Evolutionary conservation across 2,888 invertebrate genomes (phyloP).

Genomic region (Protodeltote pygarga): DNA sequence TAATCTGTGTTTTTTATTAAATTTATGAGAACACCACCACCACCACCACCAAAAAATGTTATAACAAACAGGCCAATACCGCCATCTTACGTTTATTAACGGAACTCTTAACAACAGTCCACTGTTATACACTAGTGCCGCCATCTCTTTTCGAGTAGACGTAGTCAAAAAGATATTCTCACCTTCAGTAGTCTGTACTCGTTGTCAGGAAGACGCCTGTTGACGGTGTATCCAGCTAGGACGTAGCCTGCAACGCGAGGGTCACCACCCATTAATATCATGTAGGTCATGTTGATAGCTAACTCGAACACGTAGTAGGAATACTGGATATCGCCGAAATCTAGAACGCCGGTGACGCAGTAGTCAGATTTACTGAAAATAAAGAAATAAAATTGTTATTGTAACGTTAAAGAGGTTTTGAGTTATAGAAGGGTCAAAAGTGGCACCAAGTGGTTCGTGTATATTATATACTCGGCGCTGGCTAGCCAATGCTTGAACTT

Average conservation of each 20-base stretch:
- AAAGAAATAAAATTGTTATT: too few relatives aligned
- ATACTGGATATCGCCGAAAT: slow-evolving; percentile 94
- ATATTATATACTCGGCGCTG: too few relatives aligned
- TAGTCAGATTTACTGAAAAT: slow-evolving; percentile 82
- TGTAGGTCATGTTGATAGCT: slow-evolving; percentile 93
- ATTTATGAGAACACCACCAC: not conserved
- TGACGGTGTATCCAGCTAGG: slow-evolving; percentile 91
- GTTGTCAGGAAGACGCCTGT: slow-evolving; percentile 85
- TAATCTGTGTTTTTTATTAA: too few relatives aligned
- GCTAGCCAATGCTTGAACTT: too few relatives aligned
- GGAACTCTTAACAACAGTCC: not conserved
- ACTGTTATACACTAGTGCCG: not conserved
- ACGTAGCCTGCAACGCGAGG: slow-evolving; percentile 89
- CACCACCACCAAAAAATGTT: not conserved
- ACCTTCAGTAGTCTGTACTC: slow-evolving; percentile 91
- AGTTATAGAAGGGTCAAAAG: not conserved
- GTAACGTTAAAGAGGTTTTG: not conserved
- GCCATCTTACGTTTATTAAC: not conserved
- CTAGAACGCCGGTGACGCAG: slow-evolving; percentile 91
- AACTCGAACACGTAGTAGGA: slow-evolving; percentile 94
- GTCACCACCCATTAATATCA: slow-evolving; percentile 90
- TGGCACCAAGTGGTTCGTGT: too few relatives aligned
- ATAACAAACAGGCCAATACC: not conserved
- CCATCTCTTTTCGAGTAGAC: not conserved
- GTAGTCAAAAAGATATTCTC: slow-evolving; percentile 2